These are phyloP conservation scores for Charadrius vociferus DNA, from an alignment of 2,113 vertebrate genomes.

Conservation along the genomic window DNA sequence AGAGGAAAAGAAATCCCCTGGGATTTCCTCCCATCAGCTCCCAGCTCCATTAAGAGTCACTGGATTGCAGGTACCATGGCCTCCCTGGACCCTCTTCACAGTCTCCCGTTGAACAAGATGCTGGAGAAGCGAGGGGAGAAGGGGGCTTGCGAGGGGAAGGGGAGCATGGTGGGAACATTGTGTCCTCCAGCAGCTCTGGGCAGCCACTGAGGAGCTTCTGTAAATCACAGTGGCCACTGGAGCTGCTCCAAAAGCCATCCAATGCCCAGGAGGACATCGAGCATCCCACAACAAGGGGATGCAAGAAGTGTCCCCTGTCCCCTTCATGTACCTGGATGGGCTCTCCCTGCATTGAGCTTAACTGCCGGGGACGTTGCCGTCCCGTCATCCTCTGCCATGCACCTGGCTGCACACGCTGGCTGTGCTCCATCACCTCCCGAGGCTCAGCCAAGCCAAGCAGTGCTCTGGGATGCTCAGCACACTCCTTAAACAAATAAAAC, in stretches of 20 bases:
- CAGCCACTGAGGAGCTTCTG: not conserved
- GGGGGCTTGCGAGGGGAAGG: not conserved
- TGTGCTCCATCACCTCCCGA: not conserved
- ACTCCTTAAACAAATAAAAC: constrained; percentile 16
- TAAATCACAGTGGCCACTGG: not conserved
- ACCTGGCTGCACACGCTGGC: not conserved
- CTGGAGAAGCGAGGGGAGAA: not conserved
- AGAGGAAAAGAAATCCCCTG: not conserved
- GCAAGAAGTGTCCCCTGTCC: not conserved
- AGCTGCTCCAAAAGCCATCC: not conserved
- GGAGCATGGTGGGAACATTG: not conserved
- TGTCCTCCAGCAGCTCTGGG: not conserved
- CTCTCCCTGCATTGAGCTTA: not conserved
- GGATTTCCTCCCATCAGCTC: not conserved
- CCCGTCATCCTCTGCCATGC: not conserved
- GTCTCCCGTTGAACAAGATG: not conserved
- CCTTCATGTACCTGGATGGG: not conserved
- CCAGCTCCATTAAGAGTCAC: not conserved
- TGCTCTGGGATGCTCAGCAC: not conserved
- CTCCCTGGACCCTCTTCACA: not conserved
- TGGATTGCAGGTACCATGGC: not conserved
- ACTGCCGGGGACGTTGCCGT: not conserved
- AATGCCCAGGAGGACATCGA: not conserved
- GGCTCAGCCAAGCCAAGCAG: not conserved
- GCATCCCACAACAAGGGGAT: not conserved